Base-by-base conservation (phyloP, 1,140 invertebrate species). In the Dolichoris vasculosae region DNA sequence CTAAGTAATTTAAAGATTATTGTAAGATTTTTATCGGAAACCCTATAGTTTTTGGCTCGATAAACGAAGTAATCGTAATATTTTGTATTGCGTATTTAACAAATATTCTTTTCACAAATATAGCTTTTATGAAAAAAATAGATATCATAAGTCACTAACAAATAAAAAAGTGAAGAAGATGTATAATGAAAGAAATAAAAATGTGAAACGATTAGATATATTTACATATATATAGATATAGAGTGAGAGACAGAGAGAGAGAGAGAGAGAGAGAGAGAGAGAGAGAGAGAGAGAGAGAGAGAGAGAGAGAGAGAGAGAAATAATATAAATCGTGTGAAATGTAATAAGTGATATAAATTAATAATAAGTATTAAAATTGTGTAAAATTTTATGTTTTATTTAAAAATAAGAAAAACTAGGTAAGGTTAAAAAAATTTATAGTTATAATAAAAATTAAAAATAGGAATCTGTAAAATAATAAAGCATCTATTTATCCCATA, bases 71-170 rank as follows among this genome's bases (percentile, higher is more conserved):
- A 26, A 8, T 26, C 17, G n/a, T 46, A 82, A 82, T 82, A 82
- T 73, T 55, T 82, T 35, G n/a, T 32, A 40, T 17, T 40, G n/a
- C 26, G 30, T 23, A 17, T 73, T 35, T 32, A 26, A 35, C 32
- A 32, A 35, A 8, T 23, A 73, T 82, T 30, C 46, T 48, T 81
- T 69, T 48, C 69, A 9, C 67, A 82, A 82, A 82, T 82, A 82
- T 82, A 55, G 48, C 67, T 23, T 32, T 48, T 32, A 32, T 26
- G 11, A 71, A 48, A 23, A 35, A 7, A 26, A 73, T 11, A 48
- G 15, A 35, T 38, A 17, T 48, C 81, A 40, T 0, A 48, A n/a
- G 11, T 63, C 11, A 79, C 51, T 40, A 79, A 8, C 3, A 30
- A 46, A 32, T 40, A 77, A 15, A 77, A 32, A 35, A 17, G 35